Conservation (phyloP, 1,140 invertebrate genomes). For the Sinonovacula constricta region DNA sequence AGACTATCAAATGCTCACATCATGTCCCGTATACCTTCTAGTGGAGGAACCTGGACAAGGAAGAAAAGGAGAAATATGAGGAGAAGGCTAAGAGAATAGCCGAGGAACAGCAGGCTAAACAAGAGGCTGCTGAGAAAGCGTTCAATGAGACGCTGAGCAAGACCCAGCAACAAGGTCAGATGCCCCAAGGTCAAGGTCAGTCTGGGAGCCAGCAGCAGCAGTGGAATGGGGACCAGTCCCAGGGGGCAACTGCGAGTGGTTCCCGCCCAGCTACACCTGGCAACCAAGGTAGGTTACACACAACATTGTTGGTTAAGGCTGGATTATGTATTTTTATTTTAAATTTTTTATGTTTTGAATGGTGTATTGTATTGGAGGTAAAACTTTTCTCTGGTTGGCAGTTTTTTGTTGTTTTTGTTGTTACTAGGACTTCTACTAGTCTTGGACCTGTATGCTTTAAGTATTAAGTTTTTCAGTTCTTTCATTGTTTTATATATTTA, state of each 20-base stretch:
- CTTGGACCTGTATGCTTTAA: no score
- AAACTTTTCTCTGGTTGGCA: no score
- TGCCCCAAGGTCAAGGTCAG: conserved; percentile 1
- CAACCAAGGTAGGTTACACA: conserved; percentile 34
- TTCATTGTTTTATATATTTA: no score
- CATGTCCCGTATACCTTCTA: no score
- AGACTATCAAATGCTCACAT: no score
- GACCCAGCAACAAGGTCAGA: conserved; percentile 57
- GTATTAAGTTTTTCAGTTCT: no score
- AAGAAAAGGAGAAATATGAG: conserved; percentile 96
- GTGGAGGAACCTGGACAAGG: conserved; percentile 93
- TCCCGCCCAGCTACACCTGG: conserved; percentile 36
- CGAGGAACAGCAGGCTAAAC: conserved; percentile 73
- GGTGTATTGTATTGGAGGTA: no score
- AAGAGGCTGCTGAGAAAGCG: conserved; percentile 71
- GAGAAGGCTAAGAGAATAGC: conserved; percentile 73
- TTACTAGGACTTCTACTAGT: no score
- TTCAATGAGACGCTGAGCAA: conserved; percentile 70
- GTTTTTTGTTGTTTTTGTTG: no score
- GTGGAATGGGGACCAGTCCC: conserved; percentile 5
- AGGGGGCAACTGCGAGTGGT: conserved; percentile 1
- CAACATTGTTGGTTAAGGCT: no score
- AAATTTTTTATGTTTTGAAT: no score
- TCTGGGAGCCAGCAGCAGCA: conserved; percentile 4
- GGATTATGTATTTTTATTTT: no score